phyloP scores from a whole-genome alignment of 2,113 vertebrate genomes.

The Neotoma lepida region DNA sequence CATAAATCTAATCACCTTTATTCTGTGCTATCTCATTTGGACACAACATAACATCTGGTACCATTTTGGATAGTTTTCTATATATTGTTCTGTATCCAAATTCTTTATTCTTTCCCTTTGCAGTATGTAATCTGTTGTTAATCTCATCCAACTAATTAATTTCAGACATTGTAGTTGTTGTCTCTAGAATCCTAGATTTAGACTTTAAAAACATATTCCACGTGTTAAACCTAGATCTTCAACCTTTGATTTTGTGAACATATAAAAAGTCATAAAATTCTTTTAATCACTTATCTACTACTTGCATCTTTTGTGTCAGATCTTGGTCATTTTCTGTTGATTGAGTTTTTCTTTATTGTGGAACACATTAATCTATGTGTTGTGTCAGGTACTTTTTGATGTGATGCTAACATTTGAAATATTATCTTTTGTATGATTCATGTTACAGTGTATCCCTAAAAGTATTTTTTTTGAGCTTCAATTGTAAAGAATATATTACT shows the following conservation, averaged over 20 bases:
- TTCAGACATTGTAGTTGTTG: conserved; percentile 8
- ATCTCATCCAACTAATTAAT: not conserved
- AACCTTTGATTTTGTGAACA: not conserved
- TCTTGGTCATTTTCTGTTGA: not conserved
- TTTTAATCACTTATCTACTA: not conserved
- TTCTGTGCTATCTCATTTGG: not conserved
- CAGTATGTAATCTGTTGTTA: not conserved
- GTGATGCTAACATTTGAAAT: not conserved
- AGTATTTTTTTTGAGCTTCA: not conserved
- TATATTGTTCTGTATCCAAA: not conserved
- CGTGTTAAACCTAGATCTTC: not conserved
- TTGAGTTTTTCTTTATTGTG: not conserved
- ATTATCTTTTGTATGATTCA: not conserved
- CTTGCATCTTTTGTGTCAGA: not conserved
- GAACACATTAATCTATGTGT: not conserved
- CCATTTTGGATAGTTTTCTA: not conserved
- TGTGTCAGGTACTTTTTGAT: not conserved
- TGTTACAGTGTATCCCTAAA: not conserved
- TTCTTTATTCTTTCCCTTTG: not conserved
- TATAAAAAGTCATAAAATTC: not conserved
- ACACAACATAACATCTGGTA: not conserved
- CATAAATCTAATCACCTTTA: not conserved
- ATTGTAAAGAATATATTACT: not conserved
- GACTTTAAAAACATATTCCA: not conserved
- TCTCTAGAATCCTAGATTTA: not conserved